Evolutionary conservation across 2,888 invertebrate species (phyloP).

Genomic region (Nephrocerus scutellatus): DNA sequence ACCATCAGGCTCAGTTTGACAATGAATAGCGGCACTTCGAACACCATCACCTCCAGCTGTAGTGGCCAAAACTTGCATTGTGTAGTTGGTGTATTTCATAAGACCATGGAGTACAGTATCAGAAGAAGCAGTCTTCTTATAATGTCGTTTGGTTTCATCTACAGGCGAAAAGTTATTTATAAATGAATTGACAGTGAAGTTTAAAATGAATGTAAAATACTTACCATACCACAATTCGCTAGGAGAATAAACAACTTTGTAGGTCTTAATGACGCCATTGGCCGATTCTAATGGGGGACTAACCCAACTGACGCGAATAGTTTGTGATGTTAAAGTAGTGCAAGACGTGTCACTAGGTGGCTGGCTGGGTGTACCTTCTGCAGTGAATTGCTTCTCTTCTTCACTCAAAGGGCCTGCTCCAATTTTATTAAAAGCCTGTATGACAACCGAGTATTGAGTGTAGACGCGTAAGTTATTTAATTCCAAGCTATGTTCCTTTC

Average conservation of each 20-base stretch:
- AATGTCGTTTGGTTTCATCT: constrained; percentile 87
- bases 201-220: constrained; percentile 39
- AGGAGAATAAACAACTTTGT: constrained; percentile 88
- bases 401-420: constrained; percentile 87
- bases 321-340: constrained; percentile 88
- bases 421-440: constrained; percentile 90
- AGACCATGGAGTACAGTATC: constrained; percentile 90
- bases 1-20: constrained; percentile 95
- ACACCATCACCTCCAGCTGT: constrained; percentile 95
- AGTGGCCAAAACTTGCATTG: constrained; percentile 91
- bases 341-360: constrained; percentile 88
- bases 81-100: constrained; percentile 93
- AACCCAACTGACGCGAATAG: constrained; percentile 89
- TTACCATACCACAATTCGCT: constrained; percentile 88
- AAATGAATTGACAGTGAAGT: neutral
- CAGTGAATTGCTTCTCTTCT: constrained; percentile 84
- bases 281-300: constrained; percentile 87
- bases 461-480: constrained; percentile 79
- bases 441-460: constrained; percentile 92
- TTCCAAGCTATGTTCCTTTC: constrained; percentile 81
- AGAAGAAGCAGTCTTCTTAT: constrained; percentile 85
- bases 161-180: constrained; percentile 22
- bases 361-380: constrained; percentile 89
- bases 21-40: constrained; percentile 66
- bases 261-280: constrained; percentile 92